Conservation (phyloP, 2,113 vertebrate genomes). For the Pogonocichla stellata region DNA sequence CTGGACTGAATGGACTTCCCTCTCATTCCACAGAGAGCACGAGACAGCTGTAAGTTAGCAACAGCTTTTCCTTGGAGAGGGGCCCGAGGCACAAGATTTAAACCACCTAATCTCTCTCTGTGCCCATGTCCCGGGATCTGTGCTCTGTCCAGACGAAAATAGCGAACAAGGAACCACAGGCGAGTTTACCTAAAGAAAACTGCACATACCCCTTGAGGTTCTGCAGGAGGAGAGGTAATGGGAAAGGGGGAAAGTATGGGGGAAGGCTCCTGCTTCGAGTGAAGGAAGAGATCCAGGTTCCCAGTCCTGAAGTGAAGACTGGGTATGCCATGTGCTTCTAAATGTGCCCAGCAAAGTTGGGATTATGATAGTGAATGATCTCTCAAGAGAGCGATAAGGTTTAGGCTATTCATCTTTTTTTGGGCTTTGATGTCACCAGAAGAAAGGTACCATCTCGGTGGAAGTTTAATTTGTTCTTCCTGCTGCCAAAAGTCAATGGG, state of each 20-base stretch:
- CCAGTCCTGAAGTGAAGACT: background rate
- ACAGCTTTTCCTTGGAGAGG: constrained; percentile 64
- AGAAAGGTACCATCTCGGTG: background rate
- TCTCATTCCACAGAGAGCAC: constrained; percentile 67
- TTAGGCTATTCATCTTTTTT: background rate
- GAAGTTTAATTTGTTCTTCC: background rate
- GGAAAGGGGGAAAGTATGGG: rapidly evolving
- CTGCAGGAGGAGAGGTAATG: background rate
- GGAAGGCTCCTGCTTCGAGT: background rate
- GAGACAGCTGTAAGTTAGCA: constrained; percentile 69
- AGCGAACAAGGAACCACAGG: background rate
- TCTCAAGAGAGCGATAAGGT: background rate
- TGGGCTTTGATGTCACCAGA: background rate
- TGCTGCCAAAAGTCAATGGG: background rate
- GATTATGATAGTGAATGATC: background rate
- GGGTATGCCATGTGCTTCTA: background rate
- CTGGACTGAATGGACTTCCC: constrained; percentile 67
- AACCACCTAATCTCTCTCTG: constrained; percentile 43
- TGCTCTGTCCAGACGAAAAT: background rate
- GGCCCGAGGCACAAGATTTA: constrained; percentile 59
- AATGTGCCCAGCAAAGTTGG: background rate
- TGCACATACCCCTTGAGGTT: background rate
- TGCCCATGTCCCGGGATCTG: background rate
- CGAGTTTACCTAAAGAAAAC: background rate
- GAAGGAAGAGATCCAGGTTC: background rate